A percentile compares a stretch with the other conserved stretches of the same genome.
These are phyloP conservation scores for Clarias platycephalus DNA, from an alignment of 2,797 vertebrate species.

Conservation along the genomic window DNA sequence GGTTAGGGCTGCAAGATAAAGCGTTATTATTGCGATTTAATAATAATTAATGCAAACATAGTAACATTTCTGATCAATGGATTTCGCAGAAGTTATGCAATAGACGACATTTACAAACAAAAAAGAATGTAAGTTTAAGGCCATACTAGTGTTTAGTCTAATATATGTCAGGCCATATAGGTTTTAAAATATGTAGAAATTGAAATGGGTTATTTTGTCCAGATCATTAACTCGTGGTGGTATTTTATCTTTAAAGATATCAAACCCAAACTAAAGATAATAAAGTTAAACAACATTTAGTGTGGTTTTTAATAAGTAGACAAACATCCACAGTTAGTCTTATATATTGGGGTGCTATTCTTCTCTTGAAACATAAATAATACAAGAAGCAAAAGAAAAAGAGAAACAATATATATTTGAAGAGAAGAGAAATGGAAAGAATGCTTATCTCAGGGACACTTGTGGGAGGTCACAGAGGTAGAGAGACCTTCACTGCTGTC, in stretches of 20 bases:
- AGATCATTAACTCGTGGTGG: neutral
- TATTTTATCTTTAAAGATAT: neutral
- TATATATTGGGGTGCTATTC: no score
- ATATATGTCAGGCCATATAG: neutral
- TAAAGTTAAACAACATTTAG: neutral
- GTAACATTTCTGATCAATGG: neutral
- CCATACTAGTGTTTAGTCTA: no score
- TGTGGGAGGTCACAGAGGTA: slow-evolving; percentile 66
- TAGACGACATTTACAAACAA: no score
- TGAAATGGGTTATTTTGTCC: neutral
- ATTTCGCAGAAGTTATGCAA: neutral
- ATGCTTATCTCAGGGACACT: slow-evolving; percentile 59
- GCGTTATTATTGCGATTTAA: no score
- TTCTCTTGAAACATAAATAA: neutral
- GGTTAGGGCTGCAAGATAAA: neutral
- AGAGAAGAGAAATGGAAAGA: slow-evolving; percentile 12
- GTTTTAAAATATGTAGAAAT: neutral
- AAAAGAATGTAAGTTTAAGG: no score
- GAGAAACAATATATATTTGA: neutral
- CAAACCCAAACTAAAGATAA: neutral
- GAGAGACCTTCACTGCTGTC: slow-evolving; percentile 60
- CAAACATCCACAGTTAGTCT: neutral
- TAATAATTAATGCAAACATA: neutral
- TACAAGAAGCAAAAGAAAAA: neutral
- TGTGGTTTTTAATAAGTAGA: neutral